Conservation (phyloP, 2,797 vertebrate genomes). For the Mormyrus hasselquistii region DNA sequence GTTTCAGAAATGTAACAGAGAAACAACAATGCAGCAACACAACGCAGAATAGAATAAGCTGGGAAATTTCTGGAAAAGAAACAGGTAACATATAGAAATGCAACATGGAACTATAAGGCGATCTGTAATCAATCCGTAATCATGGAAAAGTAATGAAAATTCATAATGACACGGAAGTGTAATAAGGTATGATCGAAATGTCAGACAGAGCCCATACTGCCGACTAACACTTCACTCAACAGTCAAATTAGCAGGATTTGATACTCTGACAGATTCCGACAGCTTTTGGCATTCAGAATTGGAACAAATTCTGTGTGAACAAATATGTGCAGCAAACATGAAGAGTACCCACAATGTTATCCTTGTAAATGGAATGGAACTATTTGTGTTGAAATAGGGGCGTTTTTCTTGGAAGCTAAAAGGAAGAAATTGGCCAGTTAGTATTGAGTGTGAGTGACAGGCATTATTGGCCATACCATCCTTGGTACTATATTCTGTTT, state of each 20-base stretch:
- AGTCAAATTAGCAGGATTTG: neutral
- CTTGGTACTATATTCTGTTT: neutral
- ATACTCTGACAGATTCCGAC: neutral
- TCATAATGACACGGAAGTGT: neutral
- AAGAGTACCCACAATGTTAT: neutral
- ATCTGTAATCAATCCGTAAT: neutral
- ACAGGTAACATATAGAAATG: neutral
- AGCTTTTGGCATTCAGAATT: neutral
- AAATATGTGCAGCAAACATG: constrained; percentile 3
- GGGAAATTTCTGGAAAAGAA: neutral
- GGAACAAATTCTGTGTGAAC: neutral
- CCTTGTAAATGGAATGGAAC: neutral
- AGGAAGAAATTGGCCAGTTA: neutral
- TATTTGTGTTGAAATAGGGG: constrained; percentile 1
- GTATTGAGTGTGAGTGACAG: neutral
- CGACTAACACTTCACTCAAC: neutral
- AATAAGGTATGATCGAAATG: neutral
- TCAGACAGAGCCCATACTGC: neutral
- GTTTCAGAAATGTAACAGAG: neutral
- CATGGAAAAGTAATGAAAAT: neutral
- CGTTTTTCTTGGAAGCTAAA: neutral
- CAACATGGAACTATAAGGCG: neutral
- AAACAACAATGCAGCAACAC: neutral
- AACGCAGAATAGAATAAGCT: neutral
- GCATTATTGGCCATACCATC: neutral